Base-by-base conservation (phyloP, 1,140 invertebrate species). In the Temnothorax longispinosus region DNA sequence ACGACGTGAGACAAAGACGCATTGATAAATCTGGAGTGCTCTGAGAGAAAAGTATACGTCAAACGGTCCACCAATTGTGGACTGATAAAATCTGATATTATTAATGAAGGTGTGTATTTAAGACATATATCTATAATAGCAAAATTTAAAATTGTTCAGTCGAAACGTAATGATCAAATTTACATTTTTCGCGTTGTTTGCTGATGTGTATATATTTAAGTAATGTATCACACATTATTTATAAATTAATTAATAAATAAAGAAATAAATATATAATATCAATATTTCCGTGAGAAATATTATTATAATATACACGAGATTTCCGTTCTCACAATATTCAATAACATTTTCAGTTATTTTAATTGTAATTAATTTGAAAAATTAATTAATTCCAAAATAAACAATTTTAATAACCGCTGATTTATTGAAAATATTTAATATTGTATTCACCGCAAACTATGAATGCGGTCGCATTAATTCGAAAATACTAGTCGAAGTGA, bases 401-500 rank as follows among this genome's bases (percentile, higher is more conserved):
- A 21, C 4, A 7, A 71, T 41, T 27, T 81, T 2, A 15, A 71
- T 81, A 81, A 71, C 11, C 47, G 21, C 2, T 13, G 35, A 8
- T 38, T 69, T 67, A 44, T 80, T 50, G 13, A 8, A 69, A 56
- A 81, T 6, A 41, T 41, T 41, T 27, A 15, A 35, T 44, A 13
- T 54, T 32, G 11, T 4, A 41, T 21, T 27, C n/a, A 32, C 32
- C 38, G 38, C 35, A 21, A 78, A 38, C 1, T 64, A 21, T 44
- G 5, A 18, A 54, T 15, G 27, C 27, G 3, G 10, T 50, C 10
- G 47, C 38, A 56, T 91, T 92, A 90, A 92, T 91, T 90, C 85
- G 65, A 88, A 90, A 91, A 38, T 35, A 89, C 87, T 92, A 27
- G 27, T 92, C 54, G 35, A 21, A 47, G 41, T 50, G 80, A 92